Evolutionary conservation across 2,888 invertebrate species (phyloP).

Genomic region (Phlogophora meticulosa): DNA sequence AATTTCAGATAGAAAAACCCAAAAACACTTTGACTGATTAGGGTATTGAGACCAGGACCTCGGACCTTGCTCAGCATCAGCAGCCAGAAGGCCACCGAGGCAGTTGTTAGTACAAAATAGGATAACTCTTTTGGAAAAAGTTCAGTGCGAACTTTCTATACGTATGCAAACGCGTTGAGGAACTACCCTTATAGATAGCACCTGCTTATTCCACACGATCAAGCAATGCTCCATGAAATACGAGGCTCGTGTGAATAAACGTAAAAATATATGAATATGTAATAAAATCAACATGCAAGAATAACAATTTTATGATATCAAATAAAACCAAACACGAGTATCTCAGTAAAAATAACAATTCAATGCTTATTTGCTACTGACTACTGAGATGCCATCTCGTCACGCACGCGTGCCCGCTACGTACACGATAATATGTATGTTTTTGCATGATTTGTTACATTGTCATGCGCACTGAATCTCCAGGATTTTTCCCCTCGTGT

Average conservation of each 20-base stretch:
- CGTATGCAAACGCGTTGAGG: neutral
- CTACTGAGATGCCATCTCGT: constrained; percentile 36
- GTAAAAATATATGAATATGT: constrained; percentile 49
- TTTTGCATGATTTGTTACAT: constrained; percentile 62
- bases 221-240: constrained; percentile 22
- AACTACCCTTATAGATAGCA: constrained; percentile 5
- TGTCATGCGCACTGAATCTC: constrained; percentile 26
- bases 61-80: too few relatives aligned
- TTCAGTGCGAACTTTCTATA: neutral
- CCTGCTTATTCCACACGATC: constrained; percentile 33
- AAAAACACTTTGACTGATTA: too few relatives aligned
- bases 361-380: constrained; percentile 51
- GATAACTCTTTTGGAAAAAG: neutral
- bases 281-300: constrained; percentile 51
- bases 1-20: too few relatives aligned
- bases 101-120: too few relatives aligned
- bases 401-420: constrained; percentile 37
- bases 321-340: constrained; percentile 56
- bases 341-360: constrained; percentile 54
- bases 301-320: constrained; percentile 52
- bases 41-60: too few relatives aligned
- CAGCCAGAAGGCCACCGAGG: too few relatives aligned
- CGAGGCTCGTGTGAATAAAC: constrained; percentile 14
- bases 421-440: constrained; percentile 35
- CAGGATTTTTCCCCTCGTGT: constrained; percentile 5